Percentiles rank a stretch among this genome's conserved stretches.
phyloP scores from a whole-genome alignment of 1,140 invertebrate genomes.

The Aradophagus sp. region DNA sequence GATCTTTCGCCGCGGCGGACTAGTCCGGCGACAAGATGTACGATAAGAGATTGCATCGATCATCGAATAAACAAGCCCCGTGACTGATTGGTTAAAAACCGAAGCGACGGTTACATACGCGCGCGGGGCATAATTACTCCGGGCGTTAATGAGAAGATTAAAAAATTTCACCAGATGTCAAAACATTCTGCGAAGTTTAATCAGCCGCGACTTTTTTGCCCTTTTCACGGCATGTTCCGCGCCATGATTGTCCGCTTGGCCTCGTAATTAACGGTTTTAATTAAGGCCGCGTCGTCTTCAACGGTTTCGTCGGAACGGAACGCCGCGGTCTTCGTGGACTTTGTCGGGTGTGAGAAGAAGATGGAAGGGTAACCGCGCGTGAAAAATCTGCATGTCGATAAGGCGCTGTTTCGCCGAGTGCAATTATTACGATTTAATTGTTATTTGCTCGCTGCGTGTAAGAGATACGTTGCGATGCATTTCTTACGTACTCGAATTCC shows the following conservation, averaged over 20 bases:
- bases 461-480: no score
- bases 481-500: no score
- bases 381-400: no score
- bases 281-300: slow-evolving; percentile 11
- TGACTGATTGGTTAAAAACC: slow-evolving; percentile 46
- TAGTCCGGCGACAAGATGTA: slow-evolving; percentile 60
- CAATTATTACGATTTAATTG: no score
- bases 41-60: slow-evolving; percentile 64
- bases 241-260: slow-evolving; percentile 15
- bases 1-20: slow-evolving; percentile 43
- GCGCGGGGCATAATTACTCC: slow-evolving; percentile 37
- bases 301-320: no score
- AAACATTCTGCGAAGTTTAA: slow-evolving; percentile 35
- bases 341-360: no score
- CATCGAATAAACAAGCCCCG: slow-evolving; percentile 62
- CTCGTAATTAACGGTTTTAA: slow-evolving; percentile 33
- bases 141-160: slow-evolving; percentile 47
- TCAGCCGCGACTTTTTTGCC: slow-evolving; percentile 10
- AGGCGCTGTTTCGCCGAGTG: no score
- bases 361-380: no score
- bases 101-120: slow-evolving; percentile 41
- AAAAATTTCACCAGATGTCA: slow-evolving; percentile 51
- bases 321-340: no score
- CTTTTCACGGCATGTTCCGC: no score
- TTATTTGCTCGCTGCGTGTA: no score